Evolutionary conservation across 2,113 vertebrate species (phyloP).

Genomic region (Cyphomyrus discorhynchus): DNA sequence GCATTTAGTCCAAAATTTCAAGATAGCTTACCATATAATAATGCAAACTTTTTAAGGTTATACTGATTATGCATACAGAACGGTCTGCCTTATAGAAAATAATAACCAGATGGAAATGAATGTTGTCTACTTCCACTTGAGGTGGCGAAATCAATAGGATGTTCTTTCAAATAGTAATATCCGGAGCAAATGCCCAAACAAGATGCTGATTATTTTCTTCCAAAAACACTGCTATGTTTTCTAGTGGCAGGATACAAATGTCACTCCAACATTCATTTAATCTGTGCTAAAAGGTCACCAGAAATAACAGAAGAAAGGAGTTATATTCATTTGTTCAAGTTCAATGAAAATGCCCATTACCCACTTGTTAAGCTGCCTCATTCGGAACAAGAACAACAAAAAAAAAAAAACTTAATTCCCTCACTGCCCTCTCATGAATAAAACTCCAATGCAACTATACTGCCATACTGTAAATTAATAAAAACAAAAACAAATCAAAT

Average conservation of each 20-base stretch:
- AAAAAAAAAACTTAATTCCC: not conserved
- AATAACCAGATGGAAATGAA: not conserved
- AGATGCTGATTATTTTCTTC: slow-evolving; percentile 13
- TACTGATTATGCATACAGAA: not conserved
- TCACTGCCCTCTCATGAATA: not conserved
- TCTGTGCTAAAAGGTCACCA: slow-evolving; percentile 17
- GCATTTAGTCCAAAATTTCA: not conserved
- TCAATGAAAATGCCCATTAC: slow-evolving; percentile 26
- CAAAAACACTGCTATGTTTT: slow-evolving; percentile 12
- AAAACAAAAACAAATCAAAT: slow-evolving; percentile 17
- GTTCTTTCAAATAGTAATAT: slow-evolving; percentile 14
- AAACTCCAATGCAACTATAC: not conserved
- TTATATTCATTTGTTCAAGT: slow-evolving; percentile 27
- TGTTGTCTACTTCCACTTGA: not conserved
- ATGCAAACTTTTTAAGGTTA: not conserved
- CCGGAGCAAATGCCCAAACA: not conserved
- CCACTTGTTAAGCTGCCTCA: not conserved
- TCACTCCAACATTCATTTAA: slow-evolving; percentile 20
- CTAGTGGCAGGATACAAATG: slow-evolving; percentile 18
- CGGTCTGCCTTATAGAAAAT: not conserved
- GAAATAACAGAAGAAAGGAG: slow-evolving; percentile 23
- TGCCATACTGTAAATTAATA: slow-evolving; percentile 18
- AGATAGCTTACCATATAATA: not conserved
- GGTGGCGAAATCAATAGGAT: not conserved
- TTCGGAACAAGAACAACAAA: not conserved